Evolutionary conservation across 2,888 invertebrate species (phyloP).

Genomic region (Temnothorax unifasciatus): DNA sequence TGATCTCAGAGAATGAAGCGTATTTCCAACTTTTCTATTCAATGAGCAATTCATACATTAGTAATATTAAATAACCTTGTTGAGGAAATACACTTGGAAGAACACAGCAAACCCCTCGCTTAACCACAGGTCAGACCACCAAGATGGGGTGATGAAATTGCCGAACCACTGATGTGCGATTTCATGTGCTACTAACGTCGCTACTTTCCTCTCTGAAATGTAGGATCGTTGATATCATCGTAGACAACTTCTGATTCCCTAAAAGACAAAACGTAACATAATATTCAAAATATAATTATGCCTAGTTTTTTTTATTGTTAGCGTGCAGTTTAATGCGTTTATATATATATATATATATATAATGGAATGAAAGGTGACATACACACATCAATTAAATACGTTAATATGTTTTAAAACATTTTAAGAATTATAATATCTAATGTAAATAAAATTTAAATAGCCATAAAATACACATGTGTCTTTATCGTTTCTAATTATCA

Average conservation of each 20-base stretch:
- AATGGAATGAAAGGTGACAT: background rate
- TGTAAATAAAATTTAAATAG: background rate
- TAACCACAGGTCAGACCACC: constrained; percentile 37
- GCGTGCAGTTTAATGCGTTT: background rate
- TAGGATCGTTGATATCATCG: background rate
- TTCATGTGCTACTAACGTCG: background rate
- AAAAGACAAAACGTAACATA: background rate
- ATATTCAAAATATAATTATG: background rate
- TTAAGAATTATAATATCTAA: background rate
- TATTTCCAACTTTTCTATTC: background rate
- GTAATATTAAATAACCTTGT: constrained; percentile 27
- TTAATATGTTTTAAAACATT: background rate
- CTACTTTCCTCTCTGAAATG: background rate
- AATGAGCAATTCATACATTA: background rate
- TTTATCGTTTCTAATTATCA: too few species aligned
- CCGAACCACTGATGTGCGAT: constrained; percentile 31
- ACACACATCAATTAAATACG: background rate
- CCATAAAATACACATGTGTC: background rate
- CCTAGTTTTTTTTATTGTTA: background rate
- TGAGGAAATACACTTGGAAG: background rate
- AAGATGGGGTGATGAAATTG: constrained; percentile 32
- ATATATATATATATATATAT: too few species aligned
- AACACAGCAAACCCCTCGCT: constrained; percentile 1
- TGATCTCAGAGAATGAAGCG: background rate
- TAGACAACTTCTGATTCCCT: background rate